phyloP scores from a whole-genome alignment of 2,888 invertebrate species.

The Liodrosophila aerea region DNA sequence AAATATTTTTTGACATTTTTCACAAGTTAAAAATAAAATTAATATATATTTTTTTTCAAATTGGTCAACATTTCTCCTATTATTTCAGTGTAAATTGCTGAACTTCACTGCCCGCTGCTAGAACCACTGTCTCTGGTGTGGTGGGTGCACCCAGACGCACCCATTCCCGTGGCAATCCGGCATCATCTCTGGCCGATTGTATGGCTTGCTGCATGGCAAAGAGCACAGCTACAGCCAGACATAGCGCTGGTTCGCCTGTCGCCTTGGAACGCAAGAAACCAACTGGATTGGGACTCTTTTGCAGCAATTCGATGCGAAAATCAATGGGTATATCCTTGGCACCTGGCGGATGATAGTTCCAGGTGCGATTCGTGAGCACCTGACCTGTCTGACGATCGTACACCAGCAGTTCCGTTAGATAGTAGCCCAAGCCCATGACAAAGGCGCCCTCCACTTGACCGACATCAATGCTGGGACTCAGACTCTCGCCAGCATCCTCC shows the following conservation, averaged over 20 bases:
- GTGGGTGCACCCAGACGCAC: conserved; percentile 78
- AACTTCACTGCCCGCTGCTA: conserved; percentile 63
- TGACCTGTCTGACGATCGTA: conserved; percentile 86
- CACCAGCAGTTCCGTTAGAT: conserved; percentile 88
- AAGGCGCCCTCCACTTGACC: conserved; percentile 92
- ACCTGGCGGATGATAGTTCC: conserved; percentile 91
- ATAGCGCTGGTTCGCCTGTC: conserved; percentile 86
- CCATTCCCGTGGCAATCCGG: conserved; percentile 82
- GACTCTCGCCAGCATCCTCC: conserved; percentile 88
- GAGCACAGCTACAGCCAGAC: conserved; percentile 84
- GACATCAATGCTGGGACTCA: conserved; percentile 88
- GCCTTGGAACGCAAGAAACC: conserved; percentile 90
- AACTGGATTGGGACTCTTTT: conserved; percentile 83
- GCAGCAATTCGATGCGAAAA: conserved; percentile 87
- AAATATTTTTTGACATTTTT: too few species aligned
- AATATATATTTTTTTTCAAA: too few species aligned
- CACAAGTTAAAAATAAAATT: too few species aligned
- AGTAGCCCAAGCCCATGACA: conserved; percentile 90
- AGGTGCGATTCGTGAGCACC: conserved; percentile 89
- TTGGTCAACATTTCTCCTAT: too few species aligned
- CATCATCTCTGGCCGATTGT: conserved; percentile 86
- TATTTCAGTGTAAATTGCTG: conserved; percentile 23
- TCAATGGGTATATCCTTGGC: conserved; percentile 91
- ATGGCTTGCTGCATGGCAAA: conserved; percentile 88
- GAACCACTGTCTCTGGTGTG: conserved; percentile 77